phyloP scores from a whole-genome alignment of 1,140 invertebrate species.

The Mesaphorura yosii region DNA sequence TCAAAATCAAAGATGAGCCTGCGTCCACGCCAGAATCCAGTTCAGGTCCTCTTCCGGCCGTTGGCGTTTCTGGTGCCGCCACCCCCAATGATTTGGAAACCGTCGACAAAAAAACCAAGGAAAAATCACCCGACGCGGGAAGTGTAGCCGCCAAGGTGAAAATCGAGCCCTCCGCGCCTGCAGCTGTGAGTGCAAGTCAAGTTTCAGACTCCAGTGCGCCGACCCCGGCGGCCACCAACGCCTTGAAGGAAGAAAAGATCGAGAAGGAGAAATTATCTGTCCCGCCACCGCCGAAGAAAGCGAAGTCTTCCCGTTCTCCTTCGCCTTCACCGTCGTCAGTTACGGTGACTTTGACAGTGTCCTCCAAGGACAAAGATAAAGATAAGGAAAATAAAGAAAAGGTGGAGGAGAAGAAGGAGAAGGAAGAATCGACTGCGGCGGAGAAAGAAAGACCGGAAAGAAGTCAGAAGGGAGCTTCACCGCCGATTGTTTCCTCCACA shows the following conservation, averaged over 20 bases:
- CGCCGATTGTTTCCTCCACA: background rate
- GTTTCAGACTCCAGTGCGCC: background rate
- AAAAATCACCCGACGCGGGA: too few species aligned
- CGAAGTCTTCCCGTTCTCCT: background rate
- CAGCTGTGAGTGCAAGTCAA: background rate
- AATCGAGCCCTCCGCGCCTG: background rate
- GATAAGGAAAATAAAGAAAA: background rate
- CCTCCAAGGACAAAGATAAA: constrained; percentile 5
- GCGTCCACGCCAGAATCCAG: background rate
- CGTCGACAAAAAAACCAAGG: background rate
- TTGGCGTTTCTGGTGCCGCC: background rate
- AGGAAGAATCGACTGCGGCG: background rate
- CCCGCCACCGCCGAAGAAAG: background rate
- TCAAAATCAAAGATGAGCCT: background rate
- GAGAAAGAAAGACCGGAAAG: background rate
- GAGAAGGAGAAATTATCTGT: background rate
- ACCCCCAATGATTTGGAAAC: background rate
- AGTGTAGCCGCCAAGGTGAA: background rate
- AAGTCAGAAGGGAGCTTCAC: background rate
- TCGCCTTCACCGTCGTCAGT: background rate
- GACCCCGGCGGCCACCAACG: background rate
- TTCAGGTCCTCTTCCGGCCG: background rate
- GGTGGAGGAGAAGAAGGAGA: background rate
- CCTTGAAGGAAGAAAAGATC: too few species aligned
- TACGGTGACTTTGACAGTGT: background rate